Percentiles rank a stretch among this genome's conserved stretches.
Evolutionary conservation across 2,797 vertebrate species (phyloP).

Genomic region (Spinus olivaceus): DNA sequence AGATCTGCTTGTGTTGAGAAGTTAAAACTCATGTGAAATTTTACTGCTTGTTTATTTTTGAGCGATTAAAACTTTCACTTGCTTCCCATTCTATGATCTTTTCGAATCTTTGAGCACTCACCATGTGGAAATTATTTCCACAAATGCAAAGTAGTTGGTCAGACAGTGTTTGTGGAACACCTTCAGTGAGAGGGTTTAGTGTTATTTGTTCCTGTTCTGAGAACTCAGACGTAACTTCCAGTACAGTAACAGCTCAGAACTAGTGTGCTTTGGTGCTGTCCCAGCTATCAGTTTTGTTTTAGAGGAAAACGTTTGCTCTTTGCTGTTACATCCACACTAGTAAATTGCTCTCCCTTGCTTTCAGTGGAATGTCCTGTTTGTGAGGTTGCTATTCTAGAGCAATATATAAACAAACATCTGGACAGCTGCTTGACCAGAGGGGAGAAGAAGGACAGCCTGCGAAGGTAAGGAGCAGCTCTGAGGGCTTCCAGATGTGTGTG

Average conservation of each 20-base stretch:
- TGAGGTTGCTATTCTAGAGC: slow-evolving; percentile 78
- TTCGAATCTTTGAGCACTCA: neutral
- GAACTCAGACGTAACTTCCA: neutral
- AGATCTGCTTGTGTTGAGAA: neutral
- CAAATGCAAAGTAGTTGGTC: neutral
- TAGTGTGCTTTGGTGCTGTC: neutral
- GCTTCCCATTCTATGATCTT: neutral
- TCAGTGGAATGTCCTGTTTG: slow-evolving; percentile 95
- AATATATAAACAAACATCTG: slow-evolving; percentile 90
- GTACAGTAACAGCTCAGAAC: neutral
- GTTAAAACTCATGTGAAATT: neutral
- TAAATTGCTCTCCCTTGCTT: slow-evolving; percentile 24
- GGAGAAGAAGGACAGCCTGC: slow-evolving; percentile 90
- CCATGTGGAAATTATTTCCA: neutral
- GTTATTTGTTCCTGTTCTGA: neutral
- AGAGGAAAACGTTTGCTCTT: neutral
- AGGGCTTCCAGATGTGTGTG: neutral
- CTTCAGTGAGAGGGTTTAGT: neutral
- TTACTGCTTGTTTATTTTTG: neutral
- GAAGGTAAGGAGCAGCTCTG: slow-evolving; percentile 76
- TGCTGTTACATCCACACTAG: rapidly evolving
- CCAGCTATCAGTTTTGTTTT: rapidly evolving
- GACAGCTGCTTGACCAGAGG: slow-evolving; percentile 86
- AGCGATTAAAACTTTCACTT: neutral
- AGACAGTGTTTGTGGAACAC: neutral